Percentiles rank a stretch among this genome's conserved stretches.
Conservation (phyloP, 2,113 vertebrate genomes). For the Heterotilapia buettikoferi region DNA sequence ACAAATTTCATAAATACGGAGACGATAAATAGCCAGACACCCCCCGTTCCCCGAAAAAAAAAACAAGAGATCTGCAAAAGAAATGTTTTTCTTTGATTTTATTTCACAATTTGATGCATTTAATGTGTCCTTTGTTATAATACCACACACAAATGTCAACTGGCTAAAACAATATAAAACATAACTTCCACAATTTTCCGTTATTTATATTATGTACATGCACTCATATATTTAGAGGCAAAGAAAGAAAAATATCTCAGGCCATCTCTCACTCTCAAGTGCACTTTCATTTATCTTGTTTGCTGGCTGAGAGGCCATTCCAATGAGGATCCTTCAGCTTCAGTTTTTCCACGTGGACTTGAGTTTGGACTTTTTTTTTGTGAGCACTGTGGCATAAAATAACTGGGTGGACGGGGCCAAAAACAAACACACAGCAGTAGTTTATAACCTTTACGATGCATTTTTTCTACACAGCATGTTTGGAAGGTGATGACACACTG, state of each 20-base stretch:
- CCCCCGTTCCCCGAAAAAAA: accelerated
- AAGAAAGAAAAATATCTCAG: conserved; percentile 14
- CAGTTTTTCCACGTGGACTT: not conserved
- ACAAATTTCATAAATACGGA: not conserved
- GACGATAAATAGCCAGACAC: not conserved
- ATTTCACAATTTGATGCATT: conserved; percentile 67
- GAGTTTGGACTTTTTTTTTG: not conserved
- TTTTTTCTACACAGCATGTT: not conserved
- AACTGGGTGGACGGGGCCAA: not conserved
- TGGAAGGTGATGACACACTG: not conserved
- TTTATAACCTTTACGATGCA: not conserved
- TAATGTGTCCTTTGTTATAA: conserved; percentile 58
- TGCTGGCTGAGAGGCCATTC: conserved; percentile 37
- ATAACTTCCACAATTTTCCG: conserved; percentile 60
- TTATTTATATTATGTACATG: conserved; percentile 76
- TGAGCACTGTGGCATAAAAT: not conserved
- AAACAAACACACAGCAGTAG: not conserved
- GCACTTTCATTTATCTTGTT: conserved; percentile 20
- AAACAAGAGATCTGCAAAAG: not conserved
- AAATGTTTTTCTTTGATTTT: conserved; percentile 48
- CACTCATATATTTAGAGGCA: conserved; percentile 53
- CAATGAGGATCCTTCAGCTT: conserved; percentile 29
- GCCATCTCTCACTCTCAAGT: conserved; percentile 34
- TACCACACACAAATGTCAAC: conserved; percentile 67
- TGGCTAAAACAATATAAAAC: conserved; percentile 75